Evolutionary conservation across 2,113 vertebrate species (phyloP).

Genomic region (Calyptomena viridis): DNA sequence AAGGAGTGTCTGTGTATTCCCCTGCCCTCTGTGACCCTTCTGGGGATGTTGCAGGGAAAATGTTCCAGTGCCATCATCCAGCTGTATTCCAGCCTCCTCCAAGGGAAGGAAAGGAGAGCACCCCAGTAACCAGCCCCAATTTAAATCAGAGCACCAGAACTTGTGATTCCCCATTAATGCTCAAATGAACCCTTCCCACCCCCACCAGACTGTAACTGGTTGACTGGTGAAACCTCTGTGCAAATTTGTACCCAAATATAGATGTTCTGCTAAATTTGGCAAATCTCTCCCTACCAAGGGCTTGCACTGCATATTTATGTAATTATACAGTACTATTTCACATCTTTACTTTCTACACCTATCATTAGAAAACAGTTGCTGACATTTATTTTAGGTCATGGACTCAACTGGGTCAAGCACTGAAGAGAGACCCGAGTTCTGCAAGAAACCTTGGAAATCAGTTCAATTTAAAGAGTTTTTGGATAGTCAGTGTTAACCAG

Average conservation of each 20-base stretch:
- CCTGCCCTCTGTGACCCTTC: background rate
- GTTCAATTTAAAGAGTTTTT: background rate
- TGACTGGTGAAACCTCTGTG: background rate
- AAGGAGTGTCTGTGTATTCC: background rate
- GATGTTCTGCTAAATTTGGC: constrained; percentile 12
- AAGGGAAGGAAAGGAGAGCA: background rate
- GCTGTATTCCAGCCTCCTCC: background rate
- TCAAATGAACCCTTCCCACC: background rate
- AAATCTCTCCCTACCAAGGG: background rate
- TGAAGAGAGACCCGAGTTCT: background rate
- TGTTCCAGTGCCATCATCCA: background rate
- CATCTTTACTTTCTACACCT: constrained; percentile 41
- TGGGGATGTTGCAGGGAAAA: fast-evolving
- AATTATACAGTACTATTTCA: constrained; percentile 19
- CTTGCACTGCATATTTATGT: background rate
- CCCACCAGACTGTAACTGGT: background rate
- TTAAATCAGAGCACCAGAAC: background rate
- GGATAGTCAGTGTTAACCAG: background rate
- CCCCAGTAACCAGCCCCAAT: background rate
- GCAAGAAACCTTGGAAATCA: background rate
- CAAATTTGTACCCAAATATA: constrained; percentile 34
- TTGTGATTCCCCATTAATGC: background rate
- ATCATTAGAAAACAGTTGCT: constrained; percentile 24
- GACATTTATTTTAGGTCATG: constrained; percentile 38
- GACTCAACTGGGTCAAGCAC: constrained; percentile 7